Evolutionary conservation across 2,113 vertebrate genomes (phyloP).

Genomic region (Salminus brasiliensis): DNA sequence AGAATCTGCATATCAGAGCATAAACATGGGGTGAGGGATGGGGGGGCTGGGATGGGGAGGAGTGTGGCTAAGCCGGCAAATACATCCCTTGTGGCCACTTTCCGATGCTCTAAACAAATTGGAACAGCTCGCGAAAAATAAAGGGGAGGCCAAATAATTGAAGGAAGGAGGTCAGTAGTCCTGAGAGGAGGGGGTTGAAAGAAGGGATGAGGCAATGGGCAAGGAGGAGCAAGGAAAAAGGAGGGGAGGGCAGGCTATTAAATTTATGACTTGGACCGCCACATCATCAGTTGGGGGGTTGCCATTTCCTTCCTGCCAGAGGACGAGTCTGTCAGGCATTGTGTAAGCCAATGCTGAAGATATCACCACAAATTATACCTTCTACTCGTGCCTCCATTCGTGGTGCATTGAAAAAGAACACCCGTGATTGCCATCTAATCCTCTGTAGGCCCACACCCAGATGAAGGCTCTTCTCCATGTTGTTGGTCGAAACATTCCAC

Average conservation of each 20-base stretch:
- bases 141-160: constrained; percentile 58
- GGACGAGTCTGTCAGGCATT: constrained; percentile 56
- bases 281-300: constrained; percentile 69
- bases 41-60: neutral
- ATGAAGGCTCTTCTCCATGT: constrained; percentile 18
- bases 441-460: constrained; percentile 27
- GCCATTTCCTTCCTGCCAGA: constrained; percentile 73
- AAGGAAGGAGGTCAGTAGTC: constrained; percentile 55
- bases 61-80: constrained; percentile 4
- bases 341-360: constrained; percentile 65
- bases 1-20: constrained; percentile 33
- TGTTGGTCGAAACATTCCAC: constrained; percentile 19
- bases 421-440: constrained; percentile 39
- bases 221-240: constrained; percentile 31
- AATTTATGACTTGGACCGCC: constrained; percentile 68
- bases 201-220: constrained; percentile 41
- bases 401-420: constrained; percentile 11
- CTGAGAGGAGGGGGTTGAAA: constrained; percentile 42
- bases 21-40: neutral
- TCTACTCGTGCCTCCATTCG: constrained; percentile 25
- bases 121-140: constrained; percentile 8
- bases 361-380: constrained; percentile 56
- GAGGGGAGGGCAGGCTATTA: constrained; percentile 48
- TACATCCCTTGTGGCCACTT: constrained; percentile 32
- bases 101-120: constrained; percentile 38